Evolutionary conservation across 2,888 invertebrate species (phyloP).

Genomic region (Drosophila parthenogenetica): DNA sequence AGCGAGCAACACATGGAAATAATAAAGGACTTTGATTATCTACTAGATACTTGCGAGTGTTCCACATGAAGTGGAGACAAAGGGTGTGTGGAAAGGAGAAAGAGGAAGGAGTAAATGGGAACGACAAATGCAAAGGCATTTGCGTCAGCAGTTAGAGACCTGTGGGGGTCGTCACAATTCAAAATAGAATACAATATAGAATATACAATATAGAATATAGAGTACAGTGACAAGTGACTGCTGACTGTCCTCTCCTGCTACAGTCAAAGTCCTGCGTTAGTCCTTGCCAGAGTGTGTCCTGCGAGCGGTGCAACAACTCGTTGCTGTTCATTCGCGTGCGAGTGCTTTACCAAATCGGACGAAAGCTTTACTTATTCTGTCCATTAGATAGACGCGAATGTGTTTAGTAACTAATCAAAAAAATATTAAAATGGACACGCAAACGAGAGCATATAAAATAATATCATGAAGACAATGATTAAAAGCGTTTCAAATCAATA

Average conservation of each 20-base stretch:
- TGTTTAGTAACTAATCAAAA: constrained; percentile 44
- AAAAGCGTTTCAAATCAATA: constrained; percentile 48
- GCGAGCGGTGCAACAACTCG: constrained; percentile 18
- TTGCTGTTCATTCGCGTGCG: constrained; percentile 66
- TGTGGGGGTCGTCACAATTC: constrained; percentile 20
- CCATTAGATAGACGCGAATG: constrained; percentile 33
- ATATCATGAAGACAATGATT: constrained; percentile 32
- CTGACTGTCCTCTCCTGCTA: constrained; percentile 13
- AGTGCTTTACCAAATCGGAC: constrained; percentile 59
- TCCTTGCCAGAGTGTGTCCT: constrained; percentile 10
- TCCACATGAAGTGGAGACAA: neutral
- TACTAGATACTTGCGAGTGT: constrained; percentile 19
- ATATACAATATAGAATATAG: neutral
- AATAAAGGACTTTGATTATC: constrained; percentile 47
- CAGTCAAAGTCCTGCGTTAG: neutral
- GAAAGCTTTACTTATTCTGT: constrained; percentile 21
- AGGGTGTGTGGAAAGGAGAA: neutral
- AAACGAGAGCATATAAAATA: constrained; percentile 31
- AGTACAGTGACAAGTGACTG: constrained; percentile 26
- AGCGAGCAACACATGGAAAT: constrained; percentile 52
- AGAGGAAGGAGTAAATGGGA: no score
- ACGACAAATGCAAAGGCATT: constrained; percentile 11
- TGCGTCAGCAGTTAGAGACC: constrained; percentile 31
- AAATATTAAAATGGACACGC: constrained; percentile 49
- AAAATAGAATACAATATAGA: constrained; percentile 23